These are phyloP conservation scores for Oxystoma pomonae DNA, from an alignment of 2,888 invertebrate species.

Conservation along the genomic window DNA sequence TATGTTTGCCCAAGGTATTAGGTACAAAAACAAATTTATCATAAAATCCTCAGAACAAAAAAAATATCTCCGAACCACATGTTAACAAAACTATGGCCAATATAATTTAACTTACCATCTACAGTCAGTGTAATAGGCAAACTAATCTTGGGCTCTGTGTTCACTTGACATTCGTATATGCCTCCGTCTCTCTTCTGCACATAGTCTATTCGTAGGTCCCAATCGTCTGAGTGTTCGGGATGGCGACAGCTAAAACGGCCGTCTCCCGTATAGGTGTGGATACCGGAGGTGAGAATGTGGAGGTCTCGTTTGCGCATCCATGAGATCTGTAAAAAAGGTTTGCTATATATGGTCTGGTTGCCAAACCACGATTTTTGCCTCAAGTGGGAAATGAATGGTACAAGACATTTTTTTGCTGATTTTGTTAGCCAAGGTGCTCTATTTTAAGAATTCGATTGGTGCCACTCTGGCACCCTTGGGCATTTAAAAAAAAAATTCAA, in stretches of 20 bases:
- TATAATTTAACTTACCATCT: constrained; percentile 63
- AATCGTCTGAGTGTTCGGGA: constrained; percentile 79
- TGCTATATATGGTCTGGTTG: too few relatives aligned
- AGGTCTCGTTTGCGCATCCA: constrained; percentile 80
- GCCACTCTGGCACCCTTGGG: too few relatives aligned
- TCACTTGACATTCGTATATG: constrained; percentile 85
- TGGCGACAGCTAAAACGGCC: constrained; percentile 81
- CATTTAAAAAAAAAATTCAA: neutral
- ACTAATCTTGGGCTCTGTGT: constrained; percentile 86
- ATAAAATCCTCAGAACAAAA: too few relatives aligned
- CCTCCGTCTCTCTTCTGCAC: constrained; percentile 81
- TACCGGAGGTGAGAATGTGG: constrained; percentile 80
- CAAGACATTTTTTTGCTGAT: too few relatives aligned
- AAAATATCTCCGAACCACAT: too few relatives aligned
- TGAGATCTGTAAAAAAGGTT: constrained; percentile 62
- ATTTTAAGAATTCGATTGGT: too few relatives aligned
- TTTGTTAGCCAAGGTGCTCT: too few relatives aligned
- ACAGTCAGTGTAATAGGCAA: constrained; percentile 75
- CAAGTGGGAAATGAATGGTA: too few relatives aligned
- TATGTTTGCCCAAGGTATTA: too few relatives aligned
- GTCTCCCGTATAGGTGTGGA: constrained; percentile 85
- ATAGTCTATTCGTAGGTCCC: constrained; percentile 80
- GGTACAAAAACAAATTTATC: too few relatives aligned
- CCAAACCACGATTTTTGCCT: too few relatives aligned
- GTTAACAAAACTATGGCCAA: too few relatives aligned